These are phyloP conservation scores for Ctenochaetus hawaiiensis DNA, from an alignment of 2,797 vertebrate genomes.

Conservation along the genomic window DNA sequence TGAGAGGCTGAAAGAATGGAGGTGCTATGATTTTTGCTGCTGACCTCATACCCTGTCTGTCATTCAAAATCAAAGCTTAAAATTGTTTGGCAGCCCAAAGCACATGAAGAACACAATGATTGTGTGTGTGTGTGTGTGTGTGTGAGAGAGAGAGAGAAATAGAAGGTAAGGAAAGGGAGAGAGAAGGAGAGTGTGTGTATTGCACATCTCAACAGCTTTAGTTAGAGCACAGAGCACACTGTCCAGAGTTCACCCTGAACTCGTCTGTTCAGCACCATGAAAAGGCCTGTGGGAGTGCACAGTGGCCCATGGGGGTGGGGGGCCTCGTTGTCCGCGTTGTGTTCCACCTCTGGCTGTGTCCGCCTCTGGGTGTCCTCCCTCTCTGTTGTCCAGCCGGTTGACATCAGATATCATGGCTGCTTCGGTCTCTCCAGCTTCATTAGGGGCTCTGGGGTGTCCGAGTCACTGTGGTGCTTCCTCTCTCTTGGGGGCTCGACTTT, in stretches of 20 bases:
- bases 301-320: constrained; percentile 47
- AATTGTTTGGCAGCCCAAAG: constrained; percentile 50
- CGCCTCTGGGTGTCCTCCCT: constrained; percentile 51
- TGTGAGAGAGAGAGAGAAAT: constrained; percentile 4
- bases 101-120: constrained; percentile 55
- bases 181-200: constrained; percentile 46
- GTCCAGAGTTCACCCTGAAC: constrained; percentile 71
- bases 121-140: constrained; percentile 36
- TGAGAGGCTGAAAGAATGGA: constrained; percentile 59
- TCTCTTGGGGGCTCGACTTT: constrained; percentile 87
- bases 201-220: constrained; percentile 65
- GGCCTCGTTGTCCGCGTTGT: constrained; percentile 51
- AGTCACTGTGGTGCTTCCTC: constrained; percentile 90
- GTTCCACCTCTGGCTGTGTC: constrained; percentile 50
- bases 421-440: constrained; percentile 89
- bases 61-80: constrained; percentile 53
- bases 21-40: constrained; percentile 40
- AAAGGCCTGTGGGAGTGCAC: constrained; percentile 47
- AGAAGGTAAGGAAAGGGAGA: constrained; percentile 1
- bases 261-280: constrained; percentile 72
- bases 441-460: constrained; percentile 86
- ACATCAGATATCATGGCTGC: constrained; percentile 82
- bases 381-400: constrained; percentile 20
- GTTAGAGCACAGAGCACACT: constrained; percentile 66
- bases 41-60: constrained; percentile 68